These are phyloP conservation scores for Stegastes partitus DNA, from an alignment of 2,113 vertebrate species.

Conservation along the genomic window DNA sequence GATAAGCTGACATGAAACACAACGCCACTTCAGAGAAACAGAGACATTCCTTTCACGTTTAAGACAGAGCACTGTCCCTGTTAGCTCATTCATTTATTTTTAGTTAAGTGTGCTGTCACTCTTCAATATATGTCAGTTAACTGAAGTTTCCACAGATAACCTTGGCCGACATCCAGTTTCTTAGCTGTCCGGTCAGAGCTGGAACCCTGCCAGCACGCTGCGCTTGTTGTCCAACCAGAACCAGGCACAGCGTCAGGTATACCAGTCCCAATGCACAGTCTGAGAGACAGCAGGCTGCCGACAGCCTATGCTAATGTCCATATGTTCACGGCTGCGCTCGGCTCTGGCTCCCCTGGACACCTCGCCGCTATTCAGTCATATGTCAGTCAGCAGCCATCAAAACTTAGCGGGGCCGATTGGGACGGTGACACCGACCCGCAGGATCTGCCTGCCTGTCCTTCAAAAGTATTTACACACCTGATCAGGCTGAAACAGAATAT, in stretches of 20 bases:
- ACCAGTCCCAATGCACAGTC: conserved; percentile 55
- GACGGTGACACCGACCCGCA: conserved; percentile 23
- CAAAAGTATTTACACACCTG: conserved; percentile 15
- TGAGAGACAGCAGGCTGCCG: conserved; percentile 62
- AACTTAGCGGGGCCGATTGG: conserved; percentile 26
- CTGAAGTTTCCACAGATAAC: conserved; percentile 70
- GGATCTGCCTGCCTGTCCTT: background rate
- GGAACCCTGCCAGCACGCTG: conserved; percentile 53
- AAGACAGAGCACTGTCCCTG: conserved; percentile 17
- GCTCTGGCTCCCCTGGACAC: conserved; percentile 48
- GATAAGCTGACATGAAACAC: no score
- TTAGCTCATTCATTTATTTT: conserved; percentile 21
- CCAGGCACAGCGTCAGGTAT: conserved; percentile 53
- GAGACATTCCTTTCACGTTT: background rate
- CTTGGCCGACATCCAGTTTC: conserved; percentile 69
- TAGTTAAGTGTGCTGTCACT: conserved; percentile 54
- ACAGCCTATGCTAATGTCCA: conserved; percentile 78
- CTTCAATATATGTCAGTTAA: conserved; percentile 60
- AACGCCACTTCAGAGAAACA: no score
- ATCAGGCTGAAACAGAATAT: background rate
- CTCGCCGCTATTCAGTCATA: conserved; percentile 50
- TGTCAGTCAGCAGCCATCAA: conserved; percentile 60
- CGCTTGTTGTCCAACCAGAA: conserved; percentile 56
- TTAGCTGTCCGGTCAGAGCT: conserved; percentile 50
- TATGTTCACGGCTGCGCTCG: conserved; percentile 66